These are phyloP conservation scores for Chelonus formosanus DNA, from an alignment of 2,888 invertebrate genomes.

Conservation along the genomic window DNA sequence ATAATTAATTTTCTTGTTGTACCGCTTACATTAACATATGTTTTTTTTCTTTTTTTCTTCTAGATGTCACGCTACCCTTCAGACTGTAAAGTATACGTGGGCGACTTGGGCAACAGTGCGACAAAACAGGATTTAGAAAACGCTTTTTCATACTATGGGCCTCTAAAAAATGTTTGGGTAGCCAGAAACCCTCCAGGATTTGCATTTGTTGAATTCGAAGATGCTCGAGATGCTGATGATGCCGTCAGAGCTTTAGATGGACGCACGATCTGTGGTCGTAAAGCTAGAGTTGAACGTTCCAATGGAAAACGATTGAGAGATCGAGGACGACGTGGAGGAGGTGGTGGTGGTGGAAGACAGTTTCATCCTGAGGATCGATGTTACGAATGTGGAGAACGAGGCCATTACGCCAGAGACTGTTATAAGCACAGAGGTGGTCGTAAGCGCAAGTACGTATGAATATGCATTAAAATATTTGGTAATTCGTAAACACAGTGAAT, in stretches of 20 bases:
- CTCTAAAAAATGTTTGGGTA: constrained; percentile 95
- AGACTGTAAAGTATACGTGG: constrained; percentile 96
- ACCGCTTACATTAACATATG: background rate
- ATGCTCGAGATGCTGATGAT: constrained; percentile 91
- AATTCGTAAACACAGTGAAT: too few species aligned
- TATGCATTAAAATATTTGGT: too few species aligned
- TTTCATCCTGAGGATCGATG: constrained; percentile 92
- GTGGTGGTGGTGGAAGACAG: constrained; percentile 69
- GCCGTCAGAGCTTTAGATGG: constrained; percentile 82
- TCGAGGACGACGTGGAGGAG: constrained; percentile 66
- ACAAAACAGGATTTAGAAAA: constrained; percentile 94
- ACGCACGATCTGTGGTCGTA: constrained; percentile 85
- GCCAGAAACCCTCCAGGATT: constrained; percentile 95
- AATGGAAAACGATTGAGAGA: constrained; percentile 77
- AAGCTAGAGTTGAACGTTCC: constrained; percentile 91
- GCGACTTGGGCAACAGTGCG: constrained; percentile 90
- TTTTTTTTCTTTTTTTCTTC: background rate
- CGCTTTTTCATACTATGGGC: constrained; percentile 92
- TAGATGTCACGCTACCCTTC: constrained; percentile 80
- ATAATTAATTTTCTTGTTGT: background rate
- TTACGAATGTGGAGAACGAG: constrained; percentile 93
- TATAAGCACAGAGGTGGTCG: constrained; percentile 68
- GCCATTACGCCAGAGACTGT: constrained; percentile 93
- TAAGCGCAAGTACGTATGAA: constrained; percentile 41
- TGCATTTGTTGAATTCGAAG: constrained; percentile 94